Conservation (phyloP, 2,888 invertebrate species). For the Tetropium fuscum region DNA sequence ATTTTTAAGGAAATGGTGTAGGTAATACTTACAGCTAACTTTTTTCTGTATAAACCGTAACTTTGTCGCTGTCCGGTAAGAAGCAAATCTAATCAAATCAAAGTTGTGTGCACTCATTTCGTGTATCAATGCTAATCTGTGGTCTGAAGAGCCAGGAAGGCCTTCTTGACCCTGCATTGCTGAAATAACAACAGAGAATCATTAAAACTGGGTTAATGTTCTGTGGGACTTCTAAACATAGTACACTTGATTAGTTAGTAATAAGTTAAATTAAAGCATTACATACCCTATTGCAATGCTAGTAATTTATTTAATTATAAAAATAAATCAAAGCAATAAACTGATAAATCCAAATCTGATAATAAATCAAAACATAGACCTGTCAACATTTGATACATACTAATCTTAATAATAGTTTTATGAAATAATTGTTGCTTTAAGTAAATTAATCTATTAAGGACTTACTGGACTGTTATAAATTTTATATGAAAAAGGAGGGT, state of each 20-base stretch:
- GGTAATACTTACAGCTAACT: conserved; percentile 85
- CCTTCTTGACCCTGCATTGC: conserved; percentile 58
- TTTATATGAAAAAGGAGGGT: conserved; percentile 21
- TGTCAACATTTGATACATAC: conserved; percentile 13
- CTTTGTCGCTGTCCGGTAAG: conserved; percentile 98
- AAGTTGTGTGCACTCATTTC: conserved; percentile 93
- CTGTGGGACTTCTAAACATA: neutral
- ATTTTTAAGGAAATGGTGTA: too few species aligned
- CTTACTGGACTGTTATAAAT: conserved; percentile 27
- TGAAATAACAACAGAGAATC: conserved; percentile 33
- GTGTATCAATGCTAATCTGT: conserved; percentile 82
- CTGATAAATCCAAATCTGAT: conserved; percentile 10
- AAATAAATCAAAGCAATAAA: neutral
- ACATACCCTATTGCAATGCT: neutral
- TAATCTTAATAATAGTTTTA: conserved; percentile 4
- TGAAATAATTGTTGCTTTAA: neutral
- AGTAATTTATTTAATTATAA: neutral
- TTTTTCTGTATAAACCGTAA: conserved; percentile 98
- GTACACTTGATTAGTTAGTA: neutral
- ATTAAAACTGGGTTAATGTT: conserved; percentile 2
- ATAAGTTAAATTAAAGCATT: neutral
- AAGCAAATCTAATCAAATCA: conserved; percentile 96
- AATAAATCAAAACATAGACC: conserved; percentile 17
- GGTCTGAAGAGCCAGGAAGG: conserved; percentile 68
- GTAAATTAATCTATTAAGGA: conserved; percentile 23